Evolutionary conservation across 2,888 invertebrate species (phyloP).

Genomic region (Didymodactylos carnosus): DNA sequence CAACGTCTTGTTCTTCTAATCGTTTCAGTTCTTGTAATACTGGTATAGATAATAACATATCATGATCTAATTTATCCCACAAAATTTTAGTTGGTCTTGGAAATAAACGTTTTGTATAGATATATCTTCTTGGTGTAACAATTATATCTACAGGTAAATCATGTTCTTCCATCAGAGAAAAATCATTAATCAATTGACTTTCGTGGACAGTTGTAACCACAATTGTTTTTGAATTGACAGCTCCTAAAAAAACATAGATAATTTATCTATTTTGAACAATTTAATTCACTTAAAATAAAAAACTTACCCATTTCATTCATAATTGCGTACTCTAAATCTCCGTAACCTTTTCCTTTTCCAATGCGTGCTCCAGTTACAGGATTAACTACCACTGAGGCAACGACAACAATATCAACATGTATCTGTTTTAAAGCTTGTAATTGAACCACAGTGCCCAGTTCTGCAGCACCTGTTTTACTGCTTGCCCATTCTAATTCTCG

Average conservation of each 20-base stretch:
- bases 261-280: no score
- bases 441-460: background rate
- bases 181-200: slow-evolving; percentile 3
- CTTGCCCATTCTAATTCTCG: background rate
- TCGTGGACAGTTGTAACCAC: slow-evolving; percentile 10
- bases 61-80: background rate
- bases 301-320: slow-evolving; percentile 2
- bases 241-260: no score
- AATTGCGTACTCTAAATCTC: slow-evolving; percentile 6
- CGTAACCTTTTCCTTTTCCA: slow-evolving; percentile 12
- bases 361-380: slow-evolving; percentile 8
- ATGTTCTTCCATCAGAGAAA: background rate
- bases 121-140: slow-evolving; percentile 8
- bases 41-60: background rate
- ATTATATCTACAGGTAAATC: slow-evolving; percentile 9
- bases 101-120: background rate
- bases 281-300: no score
- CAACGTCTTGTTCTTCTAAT: background rate
- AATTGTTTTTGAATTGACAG: background rate
- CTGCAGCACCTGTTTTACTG: slow-evolving; percentile 7
- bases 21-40: background rate
- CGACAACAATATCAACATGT: slow-evolving; percentile 6
- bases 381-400: slow-evolving; percentile 10
- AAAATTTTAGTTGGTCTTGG: background rate
- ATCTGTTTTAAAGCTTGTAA: background rate